Base-by-base conservation (phyloP, 92 coral and sea anemone genomes). In the Porites divaricata region DNA sequence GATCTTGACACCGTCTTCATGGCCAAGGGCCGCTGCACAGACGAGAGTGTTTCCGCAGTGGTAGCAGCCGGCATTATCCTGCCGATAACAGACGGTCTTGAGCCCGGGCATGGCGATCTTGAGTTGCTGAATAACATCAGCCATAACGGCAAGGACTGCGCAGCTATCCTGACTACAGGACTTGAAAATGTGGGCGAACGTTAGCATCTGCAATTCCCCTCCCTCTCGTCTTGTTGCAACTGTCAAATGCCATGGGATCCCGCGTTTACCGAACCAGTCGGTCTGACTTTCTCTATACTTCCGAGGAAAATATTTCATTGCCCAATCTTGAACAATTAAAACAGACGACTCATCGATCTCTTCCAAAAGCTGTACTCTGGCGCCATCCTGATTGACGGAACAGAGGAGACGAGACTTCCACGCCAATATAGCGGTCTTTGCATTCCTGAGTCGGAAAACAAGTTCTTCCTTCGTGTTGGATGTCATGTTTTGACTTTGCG, bases 231-330 rank as follows among this genome's bases (percentile, higher is more conserved):
- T 79, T 52, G 67, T 49, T 65, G 80, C 86, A n/a, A 86, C 86
- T 23, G 78, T 59, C 54, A 79, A 79, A 72, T 86, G 90, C 90
- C 86, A 86, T 12, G 86, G 76, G 71, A 79, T 79, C 45, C 86
- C 56, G 52, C 68, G 76, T 79, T 86, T 78, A 3, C 77, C 84
- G 26, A 85, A 85, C 84, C 83, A 53, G 57, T 53, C 14, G 14
- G 57, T 53, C 57, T 53, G 57, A 53, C 15, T 53, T 13, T 53
- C 58, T 13, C 58, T 53, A 13, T 53, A 53, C 58, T 53, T 53
- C 58, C 15, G 58, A 9, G 1, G 58, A 9, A 53, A 13, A 53
- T 53, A 53, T 53, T 53, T 53, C 58, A 53, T 53, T 53, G 58
- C 58, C 58, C 75, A 70, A 2, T 28, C 2, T n/a, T n/a, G 26